Evolutionary conservation across 2,888 invertebrate species (phyloP), one percentile per base, ranked within the genome.

Genomic region (Caenorhabditis sp.): DNA sequence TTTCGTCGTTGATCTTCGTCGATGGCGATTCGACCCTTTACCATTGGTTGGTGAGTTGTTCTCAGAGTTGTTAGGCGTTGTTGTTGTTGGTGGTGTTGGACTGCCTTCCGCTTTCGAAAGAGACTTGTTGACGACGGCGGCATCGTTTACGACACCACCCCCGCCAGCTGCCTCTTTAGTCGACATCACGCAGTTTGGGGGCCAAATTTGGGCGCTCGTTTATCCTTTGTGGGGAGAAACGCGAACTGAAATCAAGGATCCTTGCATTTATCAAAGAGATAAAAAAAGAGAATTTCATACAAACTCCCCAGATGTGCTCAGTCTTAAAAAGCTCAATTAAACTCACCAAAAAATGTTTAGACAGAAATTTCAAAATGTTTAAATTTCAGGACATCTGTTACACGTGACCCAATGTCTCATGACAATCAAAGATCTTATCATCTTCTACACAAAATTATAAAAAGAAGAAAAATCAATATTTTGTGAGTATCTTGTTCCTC

Each of bases 1-100:
- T 57, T 74, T 77, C 43, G 77, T 77, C 71, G 72, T 78, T 14
- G 78, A 76, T 37, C 77, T 62, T 51, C 76, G 62, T 50, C 81
- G 71, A 24, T 58, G 75, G 70, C 76, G 77, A 26, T 73, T 72
- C 3, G 17, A 31, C 4, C 12, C 24, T 21, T 58, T 58, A 3
- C 12, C 31, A 36, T 6, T n/a, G 24, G 19, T 58, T 36, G 24
- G 19, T 14, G 17, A 24, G 10, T 1, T 27, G 26, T 27, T 55
- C 26, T 23, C 27, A 24, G 55, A 19, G n/a, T 19, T 27, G n/a
- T 55, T 55, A 1, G 27, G 55, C 27, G n/a, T 55, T 55, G 26
- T 50, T 6, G 24, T 69, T 69, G 17, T 59, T 66, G 53, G 60
- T 72, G 0, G 64, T 58, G 67, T 71, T 71, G 36, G 58, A 36